Conservation (phyloP, 2,888 invertebrate genomes). For the Dryomyza anilis region DNA sequence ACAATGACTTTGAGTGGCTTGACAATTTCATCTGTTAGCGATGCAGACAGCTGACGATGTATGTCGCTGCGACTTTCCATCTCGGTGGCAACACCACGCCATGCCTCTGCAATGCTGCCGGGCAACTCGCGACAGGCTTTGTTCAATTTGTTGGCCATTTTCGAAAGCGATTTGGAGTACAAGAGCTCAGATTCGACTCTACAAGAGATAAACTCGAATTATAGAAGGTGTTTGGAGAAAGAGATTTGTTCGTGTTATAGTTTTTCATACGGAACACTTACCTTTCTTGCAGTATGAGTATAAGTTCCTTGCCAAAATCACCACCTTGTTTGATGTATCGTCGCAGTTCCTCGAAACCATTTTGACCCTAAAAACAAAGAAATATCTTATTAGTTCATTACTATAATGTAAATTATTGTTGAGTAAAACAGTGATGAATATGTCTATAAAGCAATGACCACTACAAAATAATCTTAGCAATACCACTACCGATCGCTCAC, state of each 20-base stretch:
- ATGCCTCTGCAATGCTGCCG: constrained; percentile 84
- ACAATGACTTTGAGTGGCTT: constrained; percentile 81
- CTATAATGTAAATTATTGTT: neutral
- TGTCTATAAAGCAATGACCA: neutral
- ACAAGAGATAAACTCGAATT: constrained; percentile 32
- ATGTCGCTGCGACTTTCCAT: constrained; percentile 91
- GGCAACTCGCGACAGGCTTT: constrained; percentile 81
- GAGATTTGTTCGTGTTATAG: no score
- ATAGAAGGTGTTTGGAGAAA: neutral
- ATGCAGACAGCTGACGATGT: constrained; percentile 80
- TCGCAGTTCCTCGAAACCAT: constrained; percentile 91
- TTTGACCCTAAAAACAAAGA: constrained; percentile 76
- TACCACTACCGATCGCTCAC: constrained; percentile 37
- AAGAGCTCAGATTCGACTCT: constrained; percentile 90
- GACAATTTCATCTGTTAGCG: constrained; percentile 84
- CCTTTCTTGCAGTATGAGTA: constrained; percentile 90
- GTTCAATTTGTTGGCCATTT: constrained; percentile 82
- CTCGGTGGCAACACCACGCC: constrained; percentile 89
- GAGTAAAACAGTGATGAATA: constrained; percentile 1
- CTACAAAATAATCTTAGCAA: neutral
- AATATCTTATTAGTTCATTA: neutral
- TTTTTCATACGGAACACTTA: constrained; percentile 60
- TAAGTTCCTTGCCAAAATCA: constrained; percentile 91
- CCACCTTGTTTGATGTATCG: constrained; percentile 93
- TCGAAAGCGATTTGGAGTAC: constrained; percentile 88